Evolutionary conservation across 2,888 invertebrate species (phyloP), one percentile per base, ranked within the genome.

Genomic region (Agrilus mali): DNA sequence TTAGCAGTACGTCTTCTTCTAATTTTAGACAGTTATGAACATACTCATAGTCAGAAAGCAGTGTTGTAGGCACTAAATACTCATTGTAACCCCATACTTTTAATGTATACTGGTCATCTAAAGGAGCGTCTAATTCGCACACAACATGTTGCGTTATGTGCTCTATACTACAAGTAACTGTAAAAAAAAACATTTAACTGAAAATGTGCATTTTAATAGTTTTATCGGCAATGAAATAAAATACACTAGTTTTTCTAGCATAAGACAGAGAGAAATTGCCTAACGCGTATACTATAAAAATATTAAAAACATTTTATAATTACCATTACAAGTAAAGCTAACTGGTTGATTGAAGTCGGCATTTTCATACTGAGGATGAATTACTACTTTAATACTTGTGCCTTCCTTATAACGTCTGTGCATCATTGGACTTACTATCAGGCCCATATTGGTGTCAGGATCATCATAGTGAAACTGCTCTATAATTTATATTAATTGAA

Each of bases 301-400:
- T 40, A 14, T 17, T 34, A 35, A 36, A 35, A 36, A 40, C 35
- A 41, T 35, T 27, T 27, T 10, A 41, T 48, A 56, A 72, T 72
- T 69, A 92, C 93, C 86, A 68, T 94, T 92, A 60, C 93, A 93
- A 33, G 93, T 94, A 65, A 96, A 95, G 10, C 78, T 78, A 54
- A 92, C 79, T 7, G 93, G 87, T 49, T 61, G 63, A 16, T 66
- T 51, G 14, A 68, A 63, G 52, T 66, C 63, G 8, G 63, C 64
- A 47, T 63, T 65, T 38, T 64, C 62, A 50, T 70, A 65, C 54
- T 72, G 70, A 3, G 80, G 78, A 65, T 80, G 80, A 47, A 96
- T 86, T 56, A 88, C 74, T 52, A 96, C 72, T 69, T 94, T 94
- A 53, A 95, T 86, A 63, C 92, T 93, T 40, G 89, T 86, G 51